Evolutionary conservation across 2,888 invertebrate species (phyloP).

Genomic region (Andrena bucephala): DNA sequence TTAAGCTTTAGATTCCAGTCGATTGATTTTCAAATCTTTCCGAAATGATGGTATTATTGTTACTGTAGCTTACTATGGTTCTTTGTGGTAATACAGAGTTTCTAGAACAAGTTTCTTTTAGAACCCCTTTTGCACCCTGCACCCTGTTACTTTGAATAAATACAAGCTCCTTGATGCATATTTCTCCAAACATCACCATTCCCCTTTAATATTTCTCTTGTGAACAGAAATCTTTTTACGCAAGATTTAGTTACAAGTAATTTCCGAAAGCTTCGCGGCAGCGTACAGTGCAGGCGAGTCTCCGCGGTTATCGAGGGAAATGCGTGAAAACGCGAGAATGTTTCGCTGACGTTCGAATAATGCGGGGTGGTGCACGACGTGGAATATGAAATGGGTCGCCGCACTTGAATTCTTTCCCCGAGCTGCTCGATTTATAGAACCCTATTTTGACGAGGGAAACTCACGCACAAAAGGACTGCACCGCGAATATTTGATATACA

Average conservation of each 20-base stretch:
- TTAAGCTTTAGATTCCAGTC: no score
- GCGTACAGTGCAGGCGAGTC: neutral
- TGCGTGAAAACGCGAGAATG: conserved; percentile 14
- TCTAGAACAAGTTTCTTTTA: neutral
- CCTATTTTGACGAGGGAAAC: conserved; percentile 45
- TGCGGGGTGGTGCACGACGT: conserved; percentile 16
- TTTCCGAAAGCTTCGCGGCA: conserved; percentile 12
- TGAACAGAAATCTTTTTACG: conserved; percentile 12
- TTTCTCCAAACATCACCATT: neutral
- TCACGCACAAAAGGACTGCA: conserved; percentile 44
- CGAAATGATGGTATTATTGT: no score
- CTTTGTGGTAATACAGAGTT: no score
- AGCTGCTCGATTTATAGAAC: conserved; percentile 37
- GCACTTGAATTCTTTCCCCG: conserved; percentile 46
- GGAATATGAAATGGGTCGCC: conserved; percentile 50
- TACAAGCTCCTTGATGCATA: neutral
- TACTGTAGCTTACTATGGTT: no score
- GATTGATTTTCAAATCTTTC: no score
- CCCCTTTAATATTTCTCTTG: neutral
- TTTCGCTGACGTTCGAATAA: conserved; percentile 51
- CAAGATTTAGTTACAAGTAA: conserved; percentile 25
- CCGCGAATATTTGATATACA: conserved; percentile 46
- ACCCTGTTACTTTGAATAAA: neutral
- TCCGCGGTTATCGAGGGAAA: conserved; percentile 17
- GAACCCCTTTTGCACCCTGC: neutral